These are phyloP conservation scores for Amiota mariae DNA, from an alignment of 2,888 invertebrate species.

Conservation along the genomic window DNA sequence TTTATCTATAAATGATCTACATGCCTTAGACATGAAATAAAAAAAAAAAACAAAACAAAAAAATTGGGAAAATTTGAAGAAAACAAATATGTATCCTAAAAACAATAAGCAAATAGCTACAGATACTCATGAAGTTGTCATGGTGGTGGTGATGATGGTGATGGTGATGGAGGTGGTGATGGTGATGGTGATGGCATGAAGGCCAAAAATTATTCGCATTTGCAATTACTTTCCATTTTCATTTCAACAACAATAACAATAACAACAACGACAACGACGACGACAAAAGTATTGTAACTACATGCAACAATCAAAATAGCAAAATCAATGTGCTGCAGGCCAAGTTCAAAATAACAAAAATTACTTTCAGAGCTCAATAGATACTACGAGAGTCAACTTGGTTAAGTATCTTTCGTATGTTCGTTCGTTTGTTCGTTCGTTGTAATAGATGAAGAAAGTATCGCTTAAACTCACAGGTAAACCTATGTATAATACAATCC, in stretches of 20 bases:
- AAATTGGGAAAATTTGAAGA: constrained; percentile 34
- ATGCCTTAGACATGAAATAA: constrained; percentile 5
- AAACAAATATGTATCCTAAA: constrained; percentile 33
- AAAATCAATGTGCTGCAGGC: constrained; percentile 55
- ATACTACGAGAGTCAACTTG: neutral
- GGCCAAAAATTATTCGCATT: constrained; percentile 46
- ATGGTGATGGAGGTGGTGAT: neutral
- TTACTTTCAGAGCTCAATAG: constrained; percentile 2
- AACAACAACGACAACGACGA: too few relatives aligned
- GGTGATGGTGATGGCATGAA: neutral
- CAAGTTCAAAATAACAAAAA: constrained; percentile 59
- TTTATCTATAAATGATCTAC: constrained; percentile 38
- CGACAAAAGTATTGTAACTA: neutral
- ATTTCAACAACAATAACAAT: constrained; percentile 50
- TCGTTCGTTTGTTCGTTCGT: constrained; percentile 38
- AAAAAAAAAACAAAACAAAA: too few relatives aligned
- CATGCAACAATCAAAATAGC: constrained; percentile 47
- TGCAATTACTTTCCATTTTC: constrained; percentile 65
- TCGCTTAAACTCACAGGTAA: constrained; percentile 41
- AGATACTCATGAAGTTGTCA: neutral
- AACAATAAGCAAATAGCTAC: constrained; percentile 18
- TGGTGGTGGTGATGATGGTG: too few relatives aligned
- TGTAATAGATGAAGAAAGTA: constrained; percentile 65
- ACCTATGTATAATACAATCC: constrained; percentile 49
- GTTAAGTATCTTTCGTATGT: neutral